These are phyloP conservation scores for Danio tinwini DNA, from an alignment of 2,797 vertebrate genomes.

Conservation along the genomic window DNA sequence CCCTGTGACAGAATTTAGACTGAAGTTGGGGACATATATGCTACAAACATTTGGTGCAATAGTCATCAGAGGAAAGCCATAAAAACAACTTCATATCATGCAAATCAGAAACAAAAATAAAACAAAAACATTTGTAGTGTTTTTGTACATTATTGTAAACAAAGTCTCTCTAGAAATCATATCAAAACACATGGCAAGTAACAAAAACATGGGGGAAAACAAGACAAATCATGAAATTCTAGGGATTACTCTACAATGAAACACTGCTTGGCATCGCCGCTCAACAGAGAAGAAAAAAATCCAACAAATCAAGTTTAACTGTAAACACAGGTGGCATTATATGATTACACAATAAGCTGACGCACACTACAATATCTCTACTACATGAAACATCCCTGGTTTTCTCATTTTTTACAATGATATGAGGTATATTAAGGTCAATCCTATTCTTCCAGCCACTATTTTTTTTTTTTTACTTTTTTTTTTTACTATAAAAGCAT, in stretches of 20 bases:
- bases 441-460: conserved; percentile 70
- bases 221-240: conserved; percentile 74
- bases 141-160: conserved; percentile 89
- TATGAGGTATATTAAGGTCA: conserved; percentile 88
- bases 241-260: conserved; percentile 77
- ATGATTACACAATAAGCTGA: conserved; percentile 94
- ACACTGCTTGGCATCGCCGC: conserved; percentile 83
- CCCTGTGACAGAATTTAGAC: conserved; percentile 81
- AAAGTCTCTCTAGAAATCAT: conserved; percentile 85
- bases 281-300: conserved; percentile 70
- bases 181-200: conserved; percentile 85
- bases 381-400: conserved; percentile 88
- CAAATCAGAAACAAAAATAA: conserved; percentile 75
- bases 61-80: conserved; percentile 79
- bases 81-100: conserved; percentile 81
- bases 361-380: conserved; percentile 89
- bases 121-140: conserved; percentile 83
- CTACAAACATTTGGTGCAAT: conserved; percentile 85
- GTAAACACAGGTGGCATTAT: conserved; percentile 93
- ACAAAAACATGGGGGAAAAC: conserved; percentile 76
- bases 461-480: conserved; percentile 53
- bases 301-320: conserved; percentile 75
- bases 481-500: conserved; percentile 75
- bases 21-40: conserved; percentile 77
- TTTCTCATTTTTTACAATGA: conserved; percentile 79